Evolutionary conservation across 37 sponge, comb jelly and placozoan species (phyloP), one percentile per base, ranked within the genome.

Genomic region (Bolinopsis microptera): DNA sequence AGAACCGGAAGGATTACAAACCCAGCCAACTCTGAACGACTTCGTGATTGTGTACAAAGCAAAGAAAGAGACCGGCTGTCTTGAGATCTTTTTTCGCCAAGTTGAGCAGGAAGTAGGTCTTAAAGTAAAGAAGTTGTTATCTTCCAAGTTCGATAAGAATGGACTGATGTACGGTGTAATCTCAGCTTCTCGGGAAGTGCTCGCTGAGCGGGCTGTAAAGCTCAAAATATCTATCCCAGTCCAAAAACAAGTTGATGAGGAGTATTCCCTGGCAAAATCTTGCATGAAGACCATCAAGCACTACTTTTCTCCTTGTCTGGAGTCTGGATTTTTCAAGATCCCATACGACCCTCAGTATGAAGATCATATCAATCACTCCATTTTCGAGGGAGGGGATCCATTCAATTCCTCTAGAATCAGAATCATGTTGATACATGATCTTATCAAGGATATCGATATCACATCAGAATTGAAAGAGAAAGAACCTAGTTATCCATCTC

Each of bases 271-370:
- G 26, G 75, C 31, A 8, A 8, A 72, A n/a, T 30, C 31, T 21
- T 3, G 3, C 31, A 28, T n/a, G 26, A 28, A 72, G 31, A 72
- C 26, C 22, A 28, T 72, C 22, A 72, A 72, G 18, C 75, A 72
- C 75, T 72, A 72, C 31, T 72, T 72, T 28, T 72, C 75, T 30
- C 75, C 75, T n/a, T 72, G 75, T 28, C 75, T 72, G 31, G 31
- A 30, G 75, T 72, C 75, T 23, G 75, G 75, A 21, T 72, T 72
- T n/a, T 72, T 72, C 75, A 72, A 72, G 31, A 72, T 72, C 75
- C 75, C 75, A 8, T 72, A 30, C 75, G 31, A 28, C 5, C 22
- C 26, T 30, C 13, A 72, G 26, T 72, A 72, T n/a, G 31, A 28
- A n/a, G 26, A n/a, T 30, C 26, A 72, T 21, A 28, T 72, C 31